A percentile compares a stretch with the other conserved stretches of the same genome.
phyloP scores from a whole-genome alignment of 2,888 invertebrate genomes.

The Phengaris alcon region DNA sequence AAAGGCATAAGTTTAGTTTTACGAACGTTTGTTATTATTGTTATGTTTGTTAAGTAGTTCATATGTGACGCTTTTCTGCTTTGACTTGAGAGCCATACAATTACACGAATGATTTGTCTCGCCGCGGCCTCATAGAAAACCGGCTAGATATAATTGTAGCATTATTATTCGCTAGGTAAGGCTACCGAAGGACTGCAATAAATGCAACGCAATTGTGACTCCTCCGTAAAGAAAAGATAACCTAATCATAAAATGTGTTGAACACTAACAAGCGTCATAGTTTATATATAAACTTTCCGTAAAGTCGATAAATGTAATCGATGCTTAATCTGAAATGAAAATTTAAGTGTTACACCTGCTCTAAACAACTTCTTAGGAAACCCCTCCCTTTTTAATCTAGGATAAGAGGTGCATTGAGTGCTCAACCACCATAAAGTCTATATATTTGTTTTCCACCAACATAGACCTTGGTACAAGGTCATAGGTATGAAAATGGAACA shows the following conservation, averaged over 20 bases:
- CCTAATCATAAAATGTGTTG: not conserved
- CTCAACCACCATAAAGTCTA: slow-evolving; percentile 62
- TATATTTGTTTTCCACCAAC: slow-evolving; percentile 38
- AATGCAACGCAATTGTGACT: too few relatives aligned
- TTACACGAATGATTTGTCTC: too few relatives aligned
- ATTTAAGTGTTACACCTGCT: slow-evolving; percentile 46
- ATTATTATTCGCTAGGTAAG: too few relatives aligned
- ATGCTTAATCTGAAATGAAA: not conserved
- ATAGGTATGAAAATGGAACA: slow-evolving; percentile 26
- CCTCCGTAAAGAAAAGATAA: too few relatives aligned
- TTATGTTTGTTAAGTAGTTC: too few relatives aligned
- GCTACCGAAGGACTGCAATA: too few relatives aligned
- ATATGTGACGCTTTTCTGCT: too few relatives aligned
- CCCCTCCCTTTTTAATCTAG: slow-evolving; percentile 72
- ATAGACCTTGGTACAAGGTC: slow-evolving; percentile 31
- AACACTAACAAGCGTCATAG: not conserved
- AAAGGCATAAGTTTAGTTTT: too few relatives aligned
- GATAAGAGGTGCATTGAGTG: slow-evolving; percentile 76
- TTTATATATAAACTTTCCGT: not conserved
- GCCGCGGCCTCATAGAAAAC: too few relatives aligned
- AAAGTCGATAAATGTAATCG: not conserved
- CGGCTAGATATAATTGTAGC: too few relatives aligned
- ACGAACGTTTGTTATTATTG: too few relatives aligned
- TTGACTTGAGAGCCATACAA: too few relatives aligned
- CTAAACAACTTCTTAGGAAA: slow-evolving; percentile 44